Evolutionary conservation across 2,113 vertebrate species (phyloP).

Genomic region (Salvelinus namaycush): DNA sequence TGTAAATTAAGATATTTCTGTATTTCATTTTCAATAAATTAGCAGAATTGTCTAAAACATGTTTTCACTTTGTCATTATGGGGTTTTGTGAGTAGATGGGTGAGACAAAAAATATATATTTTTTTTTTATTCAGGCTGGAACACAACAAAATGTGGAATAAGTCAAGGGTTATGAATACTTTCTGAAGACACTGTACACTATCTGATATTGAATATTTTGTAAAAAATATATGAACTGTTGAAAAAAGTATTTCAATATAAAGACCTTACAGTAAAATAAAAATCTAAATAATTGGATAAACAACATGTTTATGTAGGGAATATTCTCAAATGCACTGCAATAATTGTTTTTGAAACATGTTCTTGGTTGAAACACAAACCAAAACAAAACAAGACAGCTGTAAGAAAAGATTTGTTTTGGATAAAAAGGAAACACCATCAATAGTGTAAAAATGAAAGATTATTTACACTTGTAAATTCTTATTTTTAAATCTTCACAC

Average conservation of each 20-base stretch:
- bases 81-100: too few species aligned
- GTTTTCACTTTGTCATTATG: too few species aligned
- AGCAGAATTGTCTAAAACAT: too few species aligned
- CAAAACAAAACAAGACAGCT: constrained; percentile 79
- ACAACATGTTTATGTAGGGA: constrained; percentile 59
- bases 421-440: constrained; percentile 86
- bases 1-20: too few species aligned
- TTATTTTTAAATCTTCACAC: constrained; percentile 78
- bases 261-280: constrained; percentile 80
- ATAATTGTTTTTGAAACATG: constrained; percentile 68
- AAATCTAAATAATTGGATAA: constrained; percentile 54
- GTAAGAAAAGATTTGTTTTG: constrained; percentile 80
- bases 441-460: constrained; percentile 82
- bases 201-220: constrained; percentile 52
- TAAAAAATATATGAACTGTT: constrained; percentile 67
- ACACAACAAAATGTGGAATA: too few species aligned
- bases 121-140: too few species aligned
- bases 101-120: too few species aligned
- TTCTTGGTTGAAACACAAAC: constrained; percentile 80
- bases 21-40: too few species aligned
- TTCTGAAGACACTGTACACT: constrained; percentile 20
- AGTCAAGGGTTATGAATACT: too few species aligned
- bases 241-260: constrained; percentile 65
- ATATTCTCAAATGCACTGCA: constrained; percentile 67
- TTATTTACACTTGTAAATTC: constrained; percentile 88